These are phyloP conservation scores for Trichoplusia ni DNA, from an alignment of 1,140 invertebrate genomes.

Conservation along the genomic window DNA sequence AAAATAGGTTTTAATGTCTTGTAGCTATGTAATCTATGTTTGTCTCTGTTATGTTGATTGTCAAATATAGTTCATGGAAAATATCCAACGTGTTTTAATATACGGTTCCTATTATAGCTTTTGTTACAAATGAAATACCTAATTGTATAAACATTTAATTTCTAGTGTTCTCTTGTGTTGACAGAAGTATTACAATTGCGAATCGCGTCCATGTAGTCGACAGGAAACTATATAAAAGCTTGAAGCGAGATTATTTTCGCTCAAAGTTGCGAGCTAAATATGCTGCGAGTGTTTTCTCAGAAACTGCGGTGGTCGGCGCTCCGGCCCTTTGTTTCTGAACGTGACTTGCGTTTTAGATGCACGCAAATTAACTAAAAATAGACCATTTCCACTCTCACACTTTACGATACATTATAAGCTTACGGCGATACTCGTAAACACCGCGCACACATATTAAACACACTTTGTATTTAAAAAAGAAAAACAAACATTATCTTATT, in stretches of 20 bases:
- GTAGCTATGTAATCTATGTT: too few species aligned
- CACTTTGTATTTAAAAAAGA: not conserved
- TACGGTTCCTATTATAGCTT: too few species aligned
- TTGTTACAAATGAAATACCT: not conserved
- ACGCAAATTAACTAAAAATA: slow-evolving; percentile 74
- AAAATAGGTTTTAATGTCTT: too few species aligned
- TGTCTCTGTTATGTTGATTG: too few species aligned
- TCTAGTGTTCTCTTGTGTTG: not conserved
- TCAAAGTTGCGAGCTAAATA: slow-evolving; percentile 65
- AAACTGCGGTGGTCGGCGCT: slow-evolving; percentile 67
- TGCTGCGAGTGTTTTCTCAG: slow-evolving; percentile 55
- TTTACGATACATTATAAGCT: slow-evolving; percentile 7
- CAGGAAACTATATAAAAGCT: slow-evolving; percentile 30
- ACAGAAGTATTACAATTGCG: slow-evolving; percentile 3
- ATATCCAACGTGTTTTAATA: too few species aligned
- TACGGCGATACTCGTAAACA: slow-evolving; percentile 3
- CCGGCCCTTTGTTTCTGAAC: slow-evolving; percentile 68
- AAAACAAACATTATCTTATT: slow-evolving; percentile 6
- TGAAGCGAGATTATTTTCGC: slow-evolving; percentile 49
- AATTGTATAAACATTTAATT: not conserved
- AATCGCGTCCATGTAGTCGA: not conserved
- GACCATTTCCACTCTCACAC: slow-evolving; percentile 43
- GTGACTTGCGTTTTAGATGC: slow-evolving; percentile 66
- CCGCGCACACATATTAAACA: not conserved
- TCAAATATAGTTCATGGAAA: too few species aligned